Evolutionary conservation across 2,888 invertebrate species (phyloP), one percentile per base, ranked within the genome.

Genomic region (Dryomyza anilis): DNA sequence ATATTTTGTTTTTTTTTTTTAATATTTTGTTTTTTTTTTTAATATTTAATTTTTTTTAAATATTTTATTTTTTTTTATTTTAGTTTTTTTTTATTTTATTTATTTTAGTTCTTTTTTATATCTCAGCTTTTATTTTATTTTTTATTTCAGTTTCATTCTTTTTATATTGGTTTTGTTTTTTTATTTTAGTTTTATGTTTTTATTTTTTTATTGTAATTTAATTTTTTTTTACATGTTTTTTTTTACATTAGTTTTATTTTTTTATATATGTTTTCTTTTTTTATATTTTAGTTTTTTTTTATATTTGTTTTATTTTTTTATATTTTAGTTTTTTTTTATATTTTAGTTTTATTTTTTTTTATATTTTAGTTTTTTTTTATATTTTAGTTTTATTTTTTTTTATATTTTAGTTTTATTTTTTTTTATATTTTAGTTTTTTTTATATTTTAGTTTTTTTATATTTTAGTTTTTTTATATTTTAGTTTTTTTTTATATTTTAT

Each of bases 41-140:
- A 25, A 27, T 43, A 39, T 43, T 39, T 57, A 4, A 14, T 58
- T 16, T 30, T 6, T 46, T 48, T 30, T 21, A 5, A 10, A n/a
- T 45, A 8, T 48, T 60, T 48, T 48, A 29, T 60, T 50, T 50
- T 46, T 46, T 36, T 50, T 21, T 16, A 14, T 43, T 61, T 61
- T 53, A n/a, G 3, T 25, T 21, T 19, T 39, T 61, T n/a, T 52
- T 52, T 36, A 23, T 16, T 23, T 27, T 61, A 12, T 50, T 43
- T 25, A 12, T 50, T 61, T 19, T 36, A 8, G 43, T 50, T 61
- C 36, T 36, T 39, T 61, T 33, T n/a, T 23, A 23, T 30, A 16
- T 36, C 10, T 48, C 23, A 27, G 48, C 30, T 57, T 58, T 27
- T 60, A n/a, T 60, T 33, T 46, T 30, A 39, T 46, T 30, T 58